Evolutionary conservation across 37 sponge, comb jelly and placozoan genomes (phyloP).

Genomic region (Mnemiopsis leidyi): DNA sequence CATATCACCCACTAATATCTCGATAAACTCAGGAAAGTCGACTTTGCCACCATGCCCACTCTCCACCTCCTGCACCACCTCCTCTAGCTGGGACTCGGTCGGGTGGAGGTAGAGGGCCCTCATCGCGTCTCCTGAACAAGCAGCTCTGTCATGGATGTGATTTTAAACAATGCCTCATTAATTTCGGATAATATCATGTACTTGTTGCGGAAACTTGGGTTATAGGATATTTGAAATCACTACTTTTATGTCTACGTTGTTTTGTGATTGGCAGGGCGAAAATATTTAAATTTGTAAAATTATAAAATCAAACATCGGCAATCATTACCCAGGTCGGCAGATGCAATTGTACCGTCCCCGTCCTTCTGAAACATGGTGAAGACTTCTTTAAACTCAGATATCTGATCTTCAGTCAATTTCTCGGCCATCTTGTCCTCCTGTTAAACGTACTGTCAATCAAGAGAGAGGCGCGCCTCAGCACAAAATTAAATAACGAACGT

Average conservation of each 20-base stretch:
- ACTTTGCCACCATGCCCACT: constrained; percentile 37
- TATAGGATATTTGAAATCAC: too few species aligned
- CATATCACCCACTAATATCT: neutral
- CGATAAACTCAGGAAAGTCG: constrained; percentile 44
- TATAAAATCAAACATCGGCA: neutral
- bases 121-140: constrained; percentile 40
- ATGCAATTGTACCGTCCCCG: constrained; percentile 11
- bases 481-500: too few species aligned
- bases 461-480: too few species aligned
- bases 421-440: constrained; percentile 15
- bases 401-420: constrained; percentile 35
- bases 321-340: neutral
- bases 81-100: neutral
- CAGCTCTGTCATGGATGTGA: too few species aligned
- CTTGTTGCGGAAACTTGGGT: too few species aligned
- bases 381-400: constrained; percentile 36
- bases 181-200: too few species aligned
- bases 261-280: too few species aligned
- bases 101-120: constrained; percentile 12
- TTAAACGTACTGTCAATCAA: too few species aligned
- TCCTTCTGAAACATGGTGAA: constrained; percentile 51
- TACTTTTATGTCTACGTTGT: too few species aligned
- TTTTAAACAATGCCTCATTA: too few species aligned
- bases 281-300: too few species aligned
- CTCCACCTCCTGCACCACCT: constrained; percentile 1